Evolutionary conservation across 2,113 vertebrate genomes (phyloP), one percentile per base, ranked within the genome.

Genomic region (Eleginops maclovinus): DNA sequence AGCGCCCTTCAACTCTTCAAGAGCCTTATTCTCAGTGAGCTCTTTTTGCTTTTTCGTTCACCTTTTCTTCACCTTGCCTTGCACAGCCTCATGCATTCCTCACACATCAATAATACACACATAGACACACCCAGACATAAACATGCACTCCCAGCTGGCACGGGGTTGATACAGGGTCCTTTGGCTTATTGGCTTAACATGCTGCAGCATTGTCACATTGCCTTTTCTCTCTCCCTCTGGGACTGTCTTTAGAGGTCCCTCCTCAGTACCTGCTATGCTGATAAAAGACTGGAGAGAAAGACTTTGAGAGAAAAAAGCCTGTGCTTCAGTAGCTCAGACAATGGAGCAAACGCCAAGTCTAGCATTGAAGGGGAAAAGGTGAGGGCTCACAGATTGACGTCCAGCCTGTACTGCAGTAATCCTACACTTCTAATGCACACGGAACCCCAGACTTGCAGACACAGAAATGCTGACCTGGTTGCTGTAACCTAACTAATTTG

Each of bases 381-480:
- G 73, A 82, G 61, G 58, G 54, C 67, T 87, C 22, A 49, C 36
- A 75, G 83, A 84, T 75, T 64, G 76, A 87, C 71, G 51, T 59
- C 59, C 60, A 60, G 58, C 58, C 61, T 83, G 87, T 83, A 79
- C 90, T 75, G 83, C 89, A 82, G 83, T 87, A 88, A 92, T 83
- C 86, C 61, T 63, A 88, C 58, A 67, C 36, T 75, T 40, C 49
- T 58, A 24, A 28, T 47, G 14, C 58, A 73, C 22, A 69, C 40
- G 1, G 4, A 64, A 43, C 78, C 77, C 36, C 75, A 49, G 60
- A 77, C 54, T 71, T 64, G 62, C 77, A 62, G 62, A 56, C 63
- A 43, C 54, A 88, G 68, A 87, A 86, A 67, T 89, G 86, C 89
- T 89, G 87, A 92, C 86, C 63, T 77, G 67, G 82, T 79, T 81